Percentiles rank a stretch among this genome's conserved stretches.
Conservation (phyloP, 2,888 invertebrate species). For the Orchesellides sinensis region DNA sequence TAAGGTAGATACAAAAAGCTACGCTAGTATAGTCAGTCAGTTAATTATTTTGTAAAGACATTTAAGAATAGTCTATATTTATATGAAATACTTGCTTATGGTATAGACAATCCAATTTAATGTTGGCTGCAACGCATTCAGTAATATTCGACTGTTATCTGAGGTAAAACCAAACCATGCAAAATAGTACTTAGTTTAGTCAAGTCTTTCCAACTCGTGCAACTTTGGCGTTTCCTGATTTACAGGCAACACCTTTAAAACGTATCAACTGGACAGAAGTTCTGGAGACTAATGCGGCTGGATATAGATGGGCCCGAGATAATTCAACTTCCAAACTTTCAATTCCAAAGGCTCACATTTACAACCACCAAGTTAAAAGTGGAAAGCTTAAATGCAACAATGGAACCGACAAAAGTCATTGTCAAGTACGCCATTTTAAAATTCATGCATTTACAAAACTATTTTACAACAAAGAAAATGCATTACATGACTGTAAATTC, state of each 20-base stretch:
- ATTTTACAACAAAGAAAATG: too few species aligned
- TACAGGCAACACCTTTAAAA: constrained; percentile 49
- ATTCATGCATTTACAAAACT: too few species aligned
- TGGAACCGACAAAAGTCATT: background rate
- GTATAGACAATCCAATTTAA: constrained; percentile 67
- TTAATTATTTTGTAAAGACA: background rate
- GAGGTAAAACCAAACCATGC: constrained; percentile 13
- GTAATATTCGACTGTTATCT: constrained; percentile 61
- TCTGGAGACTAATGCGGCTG: background rate
- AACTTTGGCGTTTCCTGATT: background rate
- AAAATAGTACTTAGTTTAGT: background rate
- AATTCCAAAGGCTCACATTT: constrained; percentile 34
- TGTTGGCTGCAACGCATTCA: constrained; percentile 70
- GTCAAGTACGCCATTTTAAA: background rate
- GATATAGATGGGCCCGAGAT: constrained; percentile 26
- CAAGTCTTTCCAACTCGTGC: too few species aligned
- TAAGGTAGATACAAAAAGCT: constrained; percentile 57
- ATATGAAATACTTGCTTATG: background rate
- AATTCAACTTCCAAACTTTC: background rate
- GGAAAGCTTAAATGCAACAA: background rate
- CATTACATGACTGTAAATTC: too few species aligned
- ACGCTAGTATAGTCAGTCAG: background rate
- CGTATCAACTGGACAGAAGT: constrained; percentile 28
- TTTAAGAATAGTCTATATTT: background rate
- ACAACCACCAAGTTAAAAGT: constrained; percentile 5